Conservation (phyloP, 30 jellyfish, hydroid and myxozoan genomes). For the Hydractinia echinata region DNA sequence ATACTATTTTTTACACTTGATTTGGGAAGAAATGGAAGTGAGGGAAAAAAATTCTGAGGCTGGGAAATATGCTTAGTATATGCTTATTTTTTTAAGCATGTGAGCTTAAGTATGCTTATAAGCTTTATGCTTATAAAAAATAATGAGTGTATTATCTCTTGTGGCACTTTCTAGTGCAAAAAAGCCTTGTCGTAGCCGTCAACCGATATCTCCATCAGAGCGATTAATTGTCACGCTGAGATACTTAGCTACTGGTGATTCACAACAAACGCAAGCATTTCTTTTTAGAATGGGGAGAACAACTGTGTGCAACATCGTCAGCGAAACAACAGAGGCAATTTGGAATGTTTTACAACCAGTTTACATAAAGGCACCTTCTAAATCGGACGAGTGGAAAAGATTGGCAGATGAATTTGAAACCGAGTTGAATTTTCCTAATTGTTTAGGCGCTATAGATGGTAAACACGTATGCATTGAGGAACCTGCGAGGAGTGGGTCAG, state of each 20-base stretch:
- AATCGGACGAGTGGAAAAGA: constrained; percentile 43
- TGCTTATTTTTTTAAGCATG: too few species aligned
- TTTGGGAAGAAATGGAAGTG: too few species aligned
- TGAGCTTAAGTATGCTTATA: too few species aligned
- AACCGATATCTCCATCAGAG: not conserved
- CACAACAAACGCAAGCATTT: not conserved
- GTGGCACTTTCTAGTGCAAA: not conserved
- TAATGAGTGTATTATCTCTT: not conserved
- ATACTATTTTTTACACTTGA: too few species aligned
- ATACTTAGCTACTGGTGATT: constrained; percentile 34
- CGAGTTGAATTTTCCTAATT: constrained; percentile 44
- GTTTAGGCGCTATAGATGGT: too few species aligned
- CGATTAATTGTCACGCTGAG: too few species aligned
- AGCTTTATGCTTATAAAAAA: too few species aligned
- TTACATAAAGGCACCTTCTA: not conserved
- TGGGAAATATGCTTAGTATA: too few species aligned
- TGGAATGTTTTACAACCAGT: constrained; percentile 37
- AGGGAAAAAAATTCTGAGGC: too few species aligned
- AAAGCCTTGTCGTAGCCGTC: constrained; percentile 12
- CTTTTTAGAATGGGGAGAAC: constrained; percentile 11
- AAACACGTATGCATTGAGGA: constrained; percentile 51
- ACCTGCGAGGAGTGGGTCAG: too few species aligned
- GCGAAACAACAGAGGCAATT: constrained; percentile 36
- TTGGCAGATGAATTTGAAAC: constrained; percentile 38
- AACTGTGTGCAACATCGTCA: constrained; percentile 35